Conservation (phyloP, 2,888 invertebrate genomes). For the Encarsia formosa region DNA sequence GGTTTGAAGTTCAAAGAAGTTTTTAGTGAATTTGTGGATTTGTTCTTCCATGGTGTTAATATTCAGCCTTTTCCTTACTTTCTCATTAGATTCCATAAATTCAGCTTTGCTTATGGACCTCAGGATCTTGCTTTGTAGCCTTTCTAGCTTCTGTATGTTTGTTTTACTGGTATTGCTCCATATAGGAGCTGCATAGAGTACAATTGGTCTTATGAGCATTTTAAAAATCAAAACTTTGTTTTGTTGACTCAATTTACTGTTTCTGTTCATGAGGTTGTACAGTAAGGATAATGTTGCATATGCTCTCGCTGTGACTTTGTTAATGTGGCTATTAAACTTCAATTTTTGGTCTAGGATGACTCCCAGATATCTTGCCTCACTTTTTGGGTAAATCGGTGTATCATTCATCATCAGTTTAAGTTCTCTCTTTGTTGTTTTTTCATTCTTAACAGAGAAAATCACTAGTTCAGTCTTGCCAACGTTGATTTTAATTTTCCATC, state of each 20-base stretch:
- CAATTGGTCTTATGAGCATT: slow-evolving; percentile 26
- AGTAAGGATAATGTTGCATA: slow-evolving; percentile 11
- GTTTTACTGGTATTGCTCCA: slow-evolving; percentile 16
- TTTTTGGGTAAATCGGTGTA: slow-evolving; percentile 1
- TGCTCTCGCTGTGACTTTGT: slow-evolving; percentile 14
- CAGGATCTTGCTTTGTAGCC: slow-evolving; percentile 17
- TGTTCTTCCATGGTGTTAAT: no score
- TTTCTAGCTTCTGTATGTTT: slow-evolving; percentile 18
- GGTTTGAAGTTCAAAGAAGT: no score
- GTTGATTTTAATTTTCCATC: slow-evolving; percentile 9
- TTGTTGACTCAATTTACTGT: slow-evolving; percentile 5
- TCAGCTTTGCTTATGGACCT: not conserved
- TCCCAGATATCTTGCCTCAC: slow-evolving; percentile 26
- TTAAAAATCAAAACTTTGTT: slow-evolving; percentile 31
- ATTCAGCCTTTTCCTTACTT: no score
- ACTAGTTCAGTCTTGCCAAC: slow-evolving; percentile 3
- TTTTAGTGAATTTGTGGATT: no score
- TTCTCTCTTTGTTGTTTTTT: not conserved
- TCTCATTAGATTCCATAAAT: no score
- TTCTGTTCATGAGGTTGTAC: slow-evolving; percentile 17
- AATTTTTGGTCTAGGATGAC: slow-evolving; percentile 21
- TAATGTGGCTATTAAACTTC: slow-evolving; percentile 8
- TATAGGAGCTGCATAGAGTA: slow-evolving; percentile 21
- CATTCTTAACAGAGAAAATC: not conserved
- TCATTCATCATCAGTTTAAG: slow-evolving; percentile 9